Percentiles rank a stretch among this genome's conserved stretches.
These are phyloP conservation scores for Harmothoe impar DNA, from an alignment of 2,888 invertebrate species.

Conservation along the genomic window DNA sequence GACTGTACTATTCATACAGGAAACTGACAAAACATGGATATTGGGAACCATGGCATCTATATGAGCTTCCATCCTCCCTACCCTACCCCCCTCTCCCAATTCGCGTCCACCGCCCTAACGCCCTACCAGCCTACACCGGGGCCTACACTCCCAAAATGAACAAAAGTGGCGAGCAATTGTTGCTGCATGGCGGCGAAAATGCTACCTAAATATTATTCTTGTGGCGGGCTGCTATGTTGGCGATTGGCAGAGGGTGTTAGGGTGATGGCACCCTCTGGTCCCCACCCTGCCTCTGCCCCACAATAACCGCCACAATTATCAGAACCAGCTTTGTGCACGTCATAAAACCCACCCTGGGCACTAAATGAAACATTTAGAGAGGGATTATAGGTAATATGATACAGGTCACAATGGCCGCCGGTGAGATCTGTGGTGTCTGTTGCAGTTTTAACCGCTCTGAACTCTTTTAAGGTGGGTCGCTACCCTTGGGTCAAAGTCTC, in stretches of 20 bases:
- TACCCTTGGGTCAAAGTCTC: too few species aligned
- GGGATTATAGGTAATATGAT: not conserved
- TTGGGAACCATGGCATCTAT: not conserved
- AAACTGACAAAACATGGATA: slow-evolving; percentile 10
- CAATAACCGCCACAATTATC: too few species aligned
- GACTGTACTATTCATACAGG: not conserved
- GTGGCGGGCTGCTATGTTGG: not conserved
- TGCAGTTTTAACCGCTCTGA: not conserved
- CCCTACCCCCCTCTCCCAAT: not conserved
- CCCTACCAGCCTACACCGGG: not conserved
- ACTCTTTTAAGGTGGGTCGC: not conserved
- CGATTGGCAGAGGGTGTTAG: not conserved
- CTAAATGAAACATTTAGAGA: not conserved
- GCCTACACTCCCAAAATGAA: not conserved
- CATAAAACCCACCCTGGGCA: not conserved
- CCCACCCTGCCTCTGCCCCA: too few species aligned
- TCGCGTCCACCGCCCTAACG: not conserved
- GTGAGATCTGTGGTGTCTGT: slow-evolving; percentile 5
- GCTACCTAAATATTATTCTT: slow-evolving; percentile 39
- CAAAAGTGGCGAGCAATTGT: slow-evolving; percentile 29
- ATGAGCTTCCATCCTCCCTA: not conserved
- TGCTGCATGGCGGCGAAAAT: not conserved
- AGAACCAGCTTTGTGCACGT: not conserved
- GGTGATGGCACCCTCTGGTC: too few species aligned
- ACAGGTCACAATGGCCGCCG: not conserved